Conservation (phyloP, 2,797 vertebrate species). For the Cyprinodon diabolis region DNA sequence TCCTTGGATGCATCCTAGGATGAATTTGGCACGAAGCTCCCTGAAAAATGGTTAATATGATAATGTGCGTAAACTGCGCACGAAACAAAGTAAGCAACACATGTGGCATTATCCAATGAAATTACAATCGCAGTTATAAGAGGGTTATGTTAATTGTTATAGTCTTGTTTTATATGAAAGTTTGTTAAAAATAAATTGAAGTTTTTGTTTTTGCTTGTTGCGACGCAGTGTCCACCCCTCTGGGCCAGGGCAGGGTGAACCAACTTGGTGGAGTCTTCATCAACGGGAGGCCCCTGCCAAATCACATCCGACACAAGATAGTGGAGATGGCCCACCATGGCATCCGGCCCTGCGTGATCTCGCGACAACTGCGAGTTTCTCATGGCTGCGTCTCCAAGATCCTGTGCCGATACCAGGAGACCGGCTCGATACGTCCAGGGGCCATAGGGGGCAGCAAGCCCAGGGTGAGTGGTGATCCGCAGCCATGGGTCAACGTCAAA, state of each 20-base stretch:
- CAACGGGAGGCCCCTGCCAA: slow-evolving; percentile 95
- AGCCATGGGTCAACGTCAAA: slow-evolving; percentile 17
- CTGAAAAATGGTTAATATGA: slow-evolving; percentile 68
- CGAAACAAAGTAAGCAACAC: slow-evolving; percentile 52
- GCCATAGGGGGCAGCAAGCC: slow-evolving; percentile 98
- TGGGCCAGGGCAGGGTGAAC: slow-evolving; percentile 97
- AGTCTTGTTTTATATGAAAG: slow-evolving; percentile 11
- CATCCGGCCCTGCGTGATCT: slow-evolving; percentile 97
- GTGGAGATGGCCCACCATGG: slow-evolving; percentile 99
- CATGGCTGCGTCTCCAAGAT: slow-evolving; percentile 99
- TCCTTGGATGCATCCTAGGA: slow-evolving; percentile 78
- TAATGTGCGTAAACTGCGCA: slow-evolving; percentile 58
- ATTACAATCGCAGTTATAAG: neutral
- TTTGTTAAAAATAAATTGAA: slow-evolving; percentile 12
- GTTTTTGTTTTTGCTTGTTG: slow-evolving; percentile 56
- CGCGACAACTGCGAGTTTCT: slow-evolving; percentile 93
- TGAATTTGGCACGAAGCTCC: slow-evolving; percentile 83
- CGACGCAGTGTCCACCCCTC: slow-evolving; percentile 91
- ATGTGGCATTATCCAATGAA: slow-evolving; percentile 7
- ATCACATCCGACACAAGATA: slow-evolving; percentile 98
- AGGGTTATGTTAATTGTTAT: neutral
- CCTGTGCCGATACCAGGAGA: slow-evolving; percentile 97
- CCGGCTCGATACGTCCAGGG: slow-evolving; percentile 95
- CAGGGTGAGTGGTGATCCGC: slow-evolving; percentile 89
- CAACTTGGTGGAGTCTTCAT: slow-evolving; percentile 98